Base-by-base conservation (phyloP, 2,888 invertebrate species). In the Syrista parreyssii region DNA sequence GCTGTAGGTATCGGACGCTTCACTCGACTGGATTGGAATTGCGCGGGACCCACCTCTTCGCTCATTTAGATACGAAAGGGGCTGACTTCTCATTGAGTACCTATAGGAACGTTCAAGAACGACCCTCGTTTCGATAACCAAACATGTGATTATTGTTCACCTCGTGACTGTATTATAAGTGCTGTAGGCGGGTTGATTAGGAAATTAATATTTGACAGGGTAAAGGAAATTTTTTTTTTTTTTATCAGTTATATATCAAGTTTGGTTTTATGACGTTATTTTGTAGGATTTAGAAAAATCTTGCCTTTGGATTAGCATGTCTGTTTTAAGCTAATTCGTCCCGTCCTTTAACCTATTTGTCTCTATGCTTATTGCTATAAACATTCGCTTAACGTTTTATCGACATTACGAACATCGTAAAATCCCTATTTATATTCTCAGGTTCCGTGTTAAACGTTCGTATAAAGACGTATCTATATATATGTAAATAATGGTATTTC, bases 101-200 rank as follows among this genome's bases (percentile, higher is more conserved):
- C 31, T 68, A 36, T 69, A 35, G 12, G 11, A 55, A 34, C 12
- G 32, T 74, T 12, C 32, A 23, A 3, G 34, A 73, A 68, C 30
- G 9, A 33, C 81, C 31, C 12, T 82, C 84, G 81, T 84, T 80
- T 79, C 81, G 82, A 84, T 86, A 84, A 85, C 77, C 82, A 81
- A 84, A 84, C 81, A 82, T 80, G 81, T 79, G 82, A 85, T 86
- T 86, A 84, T 83, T 78, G 79, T 78, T 76, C 76, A 73, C 15
- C 32, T 71, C 68, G 31, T 31, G 32, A 32, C 6, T 23, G 71
- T 12, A 2, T 3, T 32, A n/a, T 32, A 33, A 3, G 71, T 33
- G 31, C 71, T 33, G 71, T 30, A 12, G 31, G 71, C 12, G 4
- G 71, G 12, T 31, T 12, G 3, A 71, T 71, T 71, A 3, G 31